Evolutionary conservation across 2,113 vertebrate species (phyloP), one percentile per base, ranked within the genome.

Genomic region (Xyliphius kryptos): DNA sequence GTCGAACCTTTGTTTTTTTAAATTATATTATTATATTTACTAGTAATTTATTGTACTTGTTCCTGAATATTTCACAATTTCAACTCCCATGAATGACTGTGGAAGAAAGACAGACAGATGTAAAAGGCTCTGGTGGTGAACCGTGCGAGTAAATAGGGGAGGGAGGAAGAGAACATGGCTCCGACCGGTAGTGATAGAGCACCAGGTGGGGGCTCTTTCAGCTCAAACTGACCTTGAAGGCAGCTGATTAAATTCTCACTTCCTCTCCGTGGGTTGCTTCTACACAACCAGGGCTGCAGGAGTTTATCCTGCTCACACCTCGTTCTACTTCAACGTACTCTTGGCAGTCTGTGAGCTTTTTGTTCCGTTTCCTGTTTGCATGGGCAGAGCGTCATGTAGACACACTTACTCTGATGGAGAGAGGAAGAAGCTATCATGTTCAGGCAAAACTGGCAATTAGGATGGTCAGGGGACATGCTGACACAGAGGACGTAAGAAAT

Each of bases 191-290:
- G 64, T 56, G 72, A 51, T 36, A 49, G 54, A 67, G 57, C 60
- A 14, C 63, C 63, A 74, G 74, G 74, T 76, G 57, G 64, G 56
- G 49, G 48, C 43, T 36, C 61, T 73, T 75, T 75, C 56, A 70
- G 62, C 74, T 71, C 74, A 80, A 80, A 81, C 79, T 80, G 82
- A 85, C 81, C 84, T 82, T 82, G 80, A 85, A 79, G 76, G 71
- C 48, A 56, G 68, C 64, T 75, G 77, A 81, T 77, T 82, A 73
- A 80, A 80, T 80, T 82, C 70, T 48, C 3, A 22, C 74, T 82
- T 81, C 81, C 80, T 83, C 67, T 70, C 38, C 40, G 49, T 40
- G 61, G 61, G 59, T 71, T 63, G 68, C 57, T 66, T 56, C 66
- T 55, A 68, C 16, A 58, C 51, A 15, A 63, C 26, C 9, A 17